These are phyloP conservation scores for Monodelphis domestica DNA, from an alignment of 2,797 vertebrate genomes.

Conservation along the genomic window DNA sequence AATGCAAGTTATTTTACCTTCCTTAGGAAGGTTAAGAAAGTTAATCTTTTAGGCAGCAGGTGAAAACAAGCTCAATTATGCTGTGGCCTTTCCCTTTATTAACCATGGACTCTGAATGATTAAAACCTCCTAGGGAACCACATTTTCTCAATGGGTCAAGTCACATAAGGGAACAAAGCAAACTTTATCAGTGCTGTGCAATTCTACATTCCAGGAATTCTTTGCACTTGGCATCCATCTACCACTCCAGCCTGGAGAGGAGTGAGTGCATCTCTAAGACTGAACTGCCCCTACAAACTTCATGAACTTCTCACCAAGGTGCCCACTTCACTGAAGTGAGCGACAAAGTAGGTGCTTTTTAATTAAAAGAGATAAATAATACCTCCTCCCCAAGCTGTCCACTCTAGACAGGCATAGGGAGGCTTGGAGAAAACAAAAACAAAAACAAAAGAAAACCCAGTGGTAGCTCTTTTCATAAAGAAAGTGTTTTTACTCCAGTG, in stretches of 20 bases:
- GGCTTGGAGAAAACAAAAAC: not conserved
- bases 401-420: conserved; percentile 52
- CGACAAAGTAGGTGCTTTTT: conserved; percentile 52
- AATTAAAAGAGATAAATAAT: conserved; percentile 74
- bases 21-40: conserved; percentile 83
- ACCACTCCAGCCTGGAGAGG: conserved; percentile 80
- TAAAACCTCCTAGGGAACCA: conserved; percentile 88
- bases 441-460: not conserved
- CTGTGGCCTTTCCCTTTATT: conserved; percentile 81
- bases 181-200: conserved; percentile 96
- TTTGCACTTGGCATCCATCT: conserved; percentile 92
- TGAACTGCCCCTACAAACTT: conserved; percentile 65
- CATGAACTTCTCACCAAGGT: conserved; percentile 66
- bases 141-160: conserved; percentile 89
- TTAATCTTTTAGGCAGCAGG: conserved; percentile 85
- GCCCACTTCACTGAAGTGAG: conserved; percentile 62
- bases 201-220: conserved; percentile 97
- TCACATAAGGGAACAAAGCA: conserved; percentile 96
- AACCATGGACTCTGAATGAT: conserved; percentile 82
- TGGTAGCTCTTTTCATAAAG: conserved; percentile 61
- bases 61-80: conserved; percentile 85
- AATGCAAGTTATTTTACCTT: conserved; percentile 79
- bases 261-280: conserved; percentile 71
- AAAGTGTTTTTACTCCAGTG: conserved; percentile 63
- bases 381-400: conserved; percentile 17